These are phyloP conservation scores for Theristicus caerulescens DNA, from an alignment of 2,113 vertebrate genomes.

Conservation along the genomic window DNA sequence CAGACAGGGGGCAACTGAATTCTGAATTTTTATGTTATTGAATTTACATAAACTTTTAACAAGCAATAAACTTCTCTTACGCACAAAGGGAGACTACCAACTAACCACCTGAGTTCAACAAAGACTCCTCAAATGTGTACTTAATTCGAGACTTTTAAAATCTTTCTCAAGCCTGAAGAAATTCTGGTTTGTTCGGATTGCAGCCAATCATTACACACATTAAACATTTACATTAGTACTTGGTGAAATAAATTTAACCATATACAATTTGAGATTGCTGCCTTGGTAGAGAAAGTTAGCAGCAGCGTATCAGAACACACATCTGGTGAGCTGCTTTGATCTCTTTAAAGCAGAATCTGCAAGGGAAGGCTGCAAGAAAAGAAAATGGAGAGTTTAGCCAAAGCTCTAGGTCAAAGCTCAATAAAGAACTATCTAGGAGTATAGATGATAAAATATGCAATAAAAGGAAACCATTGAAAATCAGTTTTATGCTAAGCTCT, in stretches of 20 bases:
- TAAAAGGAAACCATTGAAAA: conserved; percentile 42
- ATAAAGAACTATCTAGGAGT: background rate
- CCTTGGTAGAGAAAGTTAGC: background rate
- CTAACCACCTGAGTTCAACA: background rate
- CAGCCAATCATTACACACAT: background rate
- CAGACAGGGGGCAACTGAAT: background rate
- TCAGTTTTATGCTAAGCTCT: background rate
- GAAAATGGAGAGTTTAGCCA: background rate
- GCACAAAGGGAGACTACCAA: background rate
- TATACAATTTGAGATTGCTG: background rate
- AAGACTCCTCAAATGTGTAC: background rate
- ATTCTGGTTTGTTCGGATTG: background rate
- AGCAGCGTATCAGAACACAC: background rate
- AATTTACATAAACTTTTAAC: conserved; percentile 8
- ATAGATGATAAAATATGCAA: background rate
- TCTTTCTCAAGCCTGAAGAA: background rate
- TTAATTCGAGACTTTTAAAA: background rate
- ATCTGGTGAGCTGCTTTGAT: background rate
- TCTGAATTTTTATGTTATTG: background rate
- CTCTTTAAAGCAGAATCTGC: background rate
- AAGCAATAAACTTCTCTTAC: background rate
- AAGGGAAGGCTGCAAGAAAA: background rate
- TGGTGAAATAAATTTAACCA: background rate
- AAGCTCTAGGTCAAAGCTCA: background rate
- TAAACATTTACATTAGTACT: background rate